Conservation (phyloP, 2,113 vertebrate species). For the Pseudorasbora parva region DNA sequence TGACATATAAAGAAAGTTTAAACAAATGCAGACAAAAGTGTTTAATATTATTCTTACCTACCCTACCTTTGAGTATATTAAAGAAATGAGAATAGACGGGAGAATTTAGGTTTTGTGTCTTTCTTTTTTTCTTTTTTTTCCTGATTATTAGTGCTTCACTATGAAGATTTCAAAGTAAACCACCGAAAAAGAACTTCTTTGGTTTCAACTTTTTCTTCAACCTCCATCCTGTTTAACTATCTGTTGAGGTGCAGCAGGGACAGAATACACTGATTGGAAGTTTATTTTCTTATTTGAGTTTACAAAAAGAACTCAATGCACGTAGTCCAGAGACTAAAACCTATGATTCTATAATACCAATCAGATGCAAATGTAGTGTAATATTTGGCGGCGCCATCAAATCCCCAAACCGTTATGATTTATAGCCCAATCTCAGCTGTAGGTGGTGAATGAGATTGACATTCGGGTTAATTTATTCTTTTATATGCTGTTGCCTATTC, state of each 20-base stretch:
- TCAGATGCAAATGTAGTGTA: slow-evolving; percentile 21
- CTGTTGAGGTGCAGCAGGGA: too few species aligned
- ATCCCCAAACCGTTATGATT: slow-evolving; percentile 56
- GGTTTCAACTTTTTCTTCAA: background rate
- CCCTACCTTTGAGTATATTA: too few species aligned
- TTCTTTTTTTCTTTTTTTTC: too few species aligned
- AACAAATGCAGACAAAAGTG: too few species aligned
- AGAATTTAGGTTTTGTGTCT: too few species aligned
- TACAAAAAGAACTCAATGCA: background rate
- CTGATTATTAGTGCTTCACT: too few species aligned
- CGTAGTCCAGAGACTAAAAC: background rate
- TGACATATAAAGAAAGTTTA: too few species aligned
- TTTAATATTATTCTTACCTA: too few species aligned
- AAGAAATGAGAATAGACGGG: too few species aligned
- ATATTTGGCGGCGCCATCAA: slow-evolving; percentile 30
- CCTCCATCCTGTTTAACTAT: too few species aligned
- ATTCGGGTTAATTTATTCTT: slow-evolving; percentile 50
- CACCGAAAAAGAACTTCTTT: too few species aligned
- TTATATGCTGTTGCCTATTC: slow-evolving; percentile 7
- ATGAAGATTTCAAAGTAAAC: too few species aligned
- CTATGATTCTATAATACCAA: background rate
- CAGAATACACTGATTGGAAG: background rate
- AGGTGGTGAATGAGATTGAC: slow-evolving; percentile 51
- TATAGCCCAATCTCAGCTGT: slow-evolving; percentile 50
- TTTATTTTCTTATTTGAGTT: background rate